These are phyloP conservation scores for Netelia inedita DNA, from an alignment of 2,888 invertebrate genomes.

Conservation along the genomic window DNA sequence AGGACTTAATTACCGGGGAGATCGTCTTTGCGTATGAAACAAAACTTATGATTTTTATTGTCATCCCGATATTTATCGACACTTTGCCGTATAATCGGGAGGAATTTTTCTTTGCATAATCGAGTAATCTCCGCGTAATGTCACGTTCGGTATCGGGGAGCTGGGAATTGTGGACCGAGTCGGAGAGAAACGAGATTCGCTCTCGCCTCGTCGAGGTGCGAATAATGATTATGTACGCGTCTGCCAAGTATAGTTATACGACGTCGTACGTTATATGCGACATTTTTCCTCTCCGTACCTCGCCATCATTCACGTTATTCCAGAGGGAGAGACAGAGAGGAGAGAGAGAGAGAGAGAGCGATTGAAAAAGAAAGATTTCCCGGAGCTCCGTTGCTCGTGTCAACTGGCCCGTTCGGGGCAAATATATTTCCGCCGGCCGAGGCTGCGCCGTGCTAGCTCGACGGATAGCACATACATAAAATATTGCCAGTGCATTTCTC, in stretches of 20 bases:
- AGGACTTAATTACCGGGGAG: not conserved
- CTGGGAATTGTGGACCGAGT: conserved; percentile 42
- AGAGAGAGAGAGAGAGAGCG: not conserved
- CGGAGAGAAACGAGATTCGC: conserved; percentile 30
- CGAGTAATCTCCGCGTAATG: too few species aligned
- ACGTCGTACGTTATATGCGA: not conserved
- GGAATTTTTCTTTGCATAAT: too few species aligned
- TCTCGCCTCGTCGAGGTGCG: conserved; percentile 39
- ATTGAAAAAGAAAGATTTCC: not conserved
- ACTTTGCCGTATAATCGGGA: too few species aligned
- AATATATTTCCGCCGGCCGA: conserved; percentile 12
- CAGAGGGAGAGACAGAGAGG: not conserved
- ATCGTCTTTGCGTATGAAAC: too few species aligned
- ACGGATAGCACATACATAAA: conserved; percentile 47
- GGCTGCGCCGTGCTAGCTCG: not conserved
- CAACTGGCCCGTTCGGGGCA: not conserved
- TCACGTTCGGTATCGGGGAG: not conserved
- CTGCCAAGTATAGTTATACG: not conserved
- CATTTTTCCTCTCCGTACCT: too few species aligned
- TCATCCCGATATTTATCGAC: too few species aligned
- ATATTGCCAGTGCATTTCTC: conserved; percentile 58
- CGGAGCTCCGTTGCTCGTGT: not conserved
- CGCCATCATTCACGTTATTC: not conserved
- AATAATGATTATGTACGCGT: conserved; percentile 42
- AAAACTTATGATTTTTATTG: too few species aligned